Evolutionary conservation across 1,140 invertebrate species (phyloP), one percentile per base, ranked within the genome.

Genomic region (Globodera rostochiensis): DNA sequence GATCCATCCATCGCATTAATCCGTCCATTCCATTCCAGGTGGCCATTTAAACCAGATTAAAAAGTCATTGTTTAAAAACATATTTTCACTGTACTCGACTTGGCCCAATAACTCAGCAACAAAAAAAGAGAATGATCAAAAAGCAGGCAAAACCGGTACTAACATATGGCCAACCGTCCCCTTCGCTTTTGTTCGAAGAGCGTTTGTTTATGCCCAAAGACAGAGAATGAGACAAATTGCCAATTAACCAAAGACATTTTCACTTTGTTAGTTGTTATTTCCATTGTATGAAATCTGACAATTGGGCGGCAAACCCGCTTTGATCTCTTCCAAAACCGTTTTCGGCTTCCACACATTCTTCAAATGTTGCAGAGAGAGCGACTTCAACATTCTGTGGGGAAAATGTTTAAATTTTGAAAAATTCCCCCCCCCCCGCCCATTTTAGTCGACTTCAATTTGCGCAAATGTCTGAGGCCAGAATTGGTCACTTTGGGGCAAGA

Each of bases 391-490:
- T 11, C 69, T 36, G 19, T 15, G 19, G 13, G 57, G 19, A 19
- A 60, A 60, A 60, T 60, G 57, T 60, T 60, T 60, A 60, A 19
- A 60, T 60, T 60, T 60, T 60, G 57, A 8, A 11, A 36, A 50
- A 50, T 50, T 50, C 50, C 50, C 6, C 11, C 50, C 50, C 50
- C 50, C 50, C 50, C 50, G 7, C 15, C 57, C 57, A 60, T 19
- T 60, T 60, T 36, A 36, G 2, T 1, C 11, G 13, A 64, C 57
- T 19, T 64, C 69, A 71, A 47, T 45, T 47, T 71, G 69, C 69
- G 69, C 69, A 71, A 71, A 71, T 71, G 69, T 36, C 25, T 47
- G 69, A 71, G 21, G 69, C 69, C 69, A 1, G 69, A 36, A 36
- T 47, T 71, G 69, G 69, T 71, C 69, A 71, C 69, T 47, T 71